These are phyloP conservation scores for Aphaenogaster floridana DNA, from an alignment of 1,140 invertebrate species.

Conservation along the genomic window DNA sequence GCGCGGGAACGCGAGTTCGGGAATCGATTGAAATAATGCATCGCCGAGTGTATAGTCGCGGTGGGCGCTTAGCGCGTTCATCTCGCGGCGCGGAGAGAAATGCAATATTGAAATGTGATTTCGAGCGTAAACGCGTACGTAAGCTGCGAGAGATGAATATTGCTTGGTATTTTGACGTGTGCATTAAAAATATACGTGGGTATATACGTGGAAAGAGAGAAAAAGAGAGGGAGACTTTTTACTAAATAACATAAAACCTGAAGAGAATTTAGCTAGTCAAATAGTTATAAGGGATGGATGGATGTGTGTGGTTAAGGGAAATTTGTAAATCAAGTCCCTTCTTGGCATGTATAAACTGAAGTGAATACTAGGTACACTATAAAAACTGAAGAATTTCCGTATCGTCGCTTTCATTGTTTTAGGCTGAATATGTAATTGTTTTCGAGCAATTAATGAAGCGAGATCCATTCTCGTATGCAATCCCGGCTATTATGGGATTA, in stretches of 20 bases:
- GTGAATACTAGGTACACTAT: not conserved
- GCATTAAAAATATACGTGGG: not conserved
- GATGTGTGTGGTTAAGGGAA: no score
- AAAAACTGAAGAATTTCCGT: not conserved
- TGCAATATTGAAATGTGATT: conserved; percentile 37
- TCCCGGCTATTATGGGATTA: conserved; percentile 35
- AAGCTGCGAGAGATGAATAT: not conserved
- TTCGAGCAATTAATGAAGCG: not conserved
- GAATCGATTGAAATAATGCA: conserved; percentile 37
- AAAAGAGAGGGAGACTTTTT: not conserved
- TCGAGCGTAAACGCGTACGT: not conserved
- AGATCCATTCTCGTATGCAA: conserved; percentile 18
- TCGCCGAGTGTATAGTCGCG: not conserved
- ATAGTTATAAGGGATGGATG: no score
- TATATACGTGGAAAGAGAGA: no score
- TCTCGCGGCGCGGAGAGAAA: conserved; percentile 2
- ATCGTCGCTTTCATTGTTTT: not conserved
- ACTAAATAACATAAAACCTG: not conserved
- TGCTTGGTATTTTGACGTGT: not conserved
- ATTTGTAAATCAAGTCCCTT: no score
- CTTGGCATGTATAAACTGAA: no score
- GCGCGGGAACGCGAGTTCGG: conserved; percentile 7
- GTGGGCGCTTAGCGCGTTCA: not conserved
- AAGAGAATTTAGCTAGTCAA: not conserved
- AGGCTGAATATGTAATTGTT: not conserved